Evolutionary conservation across 2,888 invertebrate species (phyloP), one percentile per base, ranked within the genome.

Genomic region (Pharmacophagus antenor): DNA sequence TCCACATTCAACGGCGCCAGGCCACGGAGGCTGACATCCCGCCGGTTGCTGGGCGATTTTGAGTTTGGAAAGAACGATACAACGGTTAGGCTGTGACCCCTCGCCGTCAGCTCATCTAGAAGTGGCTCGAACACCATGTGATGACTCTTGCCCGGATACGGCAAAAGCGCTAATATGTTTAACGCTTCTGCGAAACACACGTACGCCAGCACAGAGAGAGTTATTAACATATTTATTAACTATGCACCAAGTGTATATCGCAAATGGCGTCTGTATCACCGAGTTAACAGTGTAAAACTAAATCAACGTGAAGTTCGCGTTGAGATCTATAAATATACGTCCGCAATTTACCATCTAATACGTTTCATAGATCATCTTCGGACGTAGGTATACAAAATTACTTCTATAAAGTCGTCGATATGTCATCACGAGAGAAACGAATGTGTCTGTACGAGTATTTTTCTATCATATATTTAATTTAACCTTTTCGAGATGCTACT

Each of bases 101-200:
- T 77, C 1, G 62, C 63, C 0, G 78, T 79, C 47, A 92, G 66
- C 58, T 87, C 87, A 1, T 82, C 73, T 1, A 92, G 62, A 7
- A 92, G 67, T 0, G 90, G 85, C 47, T 85, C 80, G 62, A 91
- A 91, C 2, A 92, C 85, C 65, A 84, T 80, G 63, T 89, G 84
- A 64, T 92, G 92, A 56, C 92, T 92, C 59, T 86, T 88, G 0
- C 92, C 92, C 0, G 79, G 74, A 62, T 91, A 88, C 1, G 85
- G 83, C 41, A 92, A 80, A 0, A 88, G 62, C 12, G 80, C 88
- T 7, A 92, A 72, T 47, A 91, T 85, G 49, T 70, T 75, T 51
- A 71, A 77, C 49, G 71, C 67, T 17, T 71, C 63, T 1, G 47
- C 21, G 42, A 55, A 27, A 18, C 25, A 56, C 31, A 22, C 17